Conservation (phyloP, 1,140 invertebrate genomes). For the Drosophila nigromelanica region DNA sequence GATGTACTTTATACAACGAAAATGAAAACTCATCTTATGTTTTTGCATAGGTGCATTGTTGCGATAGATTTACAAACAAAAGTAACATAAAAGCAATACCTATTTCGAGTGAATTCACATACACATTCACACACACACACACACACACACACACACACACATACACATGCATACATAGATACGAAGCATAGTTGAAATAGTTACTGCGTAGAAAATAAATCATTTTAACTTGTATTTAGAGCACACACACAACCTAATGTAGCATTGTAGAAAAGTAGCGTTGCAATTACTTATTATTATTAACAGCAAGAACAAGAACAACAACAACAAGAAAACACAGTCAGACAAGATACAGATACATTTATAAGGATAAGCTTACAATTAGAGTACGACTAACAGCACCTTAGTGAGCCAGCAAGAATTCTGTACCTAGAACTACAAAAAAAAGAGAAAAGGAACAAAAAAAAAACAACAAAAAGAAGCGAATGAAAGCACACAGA, state of each 20-base stretch:
- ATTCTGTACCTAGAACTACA: constrained; percentile 76
- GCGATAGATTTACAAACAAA: constrained; percentile 62
- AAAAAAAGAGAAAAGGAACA: constrained; percentile 8
- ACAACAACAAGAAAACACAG: constrained; percentile 7
- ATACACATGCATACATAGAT: constrained; percentile 1
- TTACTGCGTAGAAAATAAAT: constrained; percentile 72
- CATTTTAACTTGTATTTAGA: constrained; percentile 78
- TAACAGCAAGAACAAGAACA: constrained; percentile 31
- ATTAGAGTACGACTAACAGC: constrained; percentile 61
- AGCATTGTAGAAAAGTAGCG: constrained; percentile 78
- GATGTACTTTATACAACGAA: constrained; percentile 81
- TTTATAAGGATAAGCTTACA: constrained; percentile 62
- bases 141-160: constrained; percentile 14
- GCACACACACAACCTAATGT: constrained; percentile 56
- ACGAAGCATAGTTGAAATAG: constrained; percentile 64
- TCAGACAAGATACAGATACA: constrained; percentile 31
- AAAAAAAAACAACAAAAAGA: constrained; percentile 3
- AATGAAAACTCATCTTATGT: constrained; percentile 69
- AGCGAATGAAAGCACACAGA: background rate
- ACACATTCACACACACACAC: constrained; percentile 37
- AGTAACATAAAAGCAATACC: constrained; percentile 47
- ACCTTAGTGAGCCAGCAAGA: constrained; percentile 69
- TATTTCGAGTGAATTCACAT: constrained; percentile 56
- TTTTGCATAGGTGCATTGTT: constrained; percentile 78
- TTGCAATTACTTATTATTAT: constrained; percentile 64